A percentile compares a stretch with the other conserved stretches of the same genome.
phyloP scores from a whole-genome alignment of 2,113 vertebrate genomes.

The Corythoichthys haematopterus region DNA sequence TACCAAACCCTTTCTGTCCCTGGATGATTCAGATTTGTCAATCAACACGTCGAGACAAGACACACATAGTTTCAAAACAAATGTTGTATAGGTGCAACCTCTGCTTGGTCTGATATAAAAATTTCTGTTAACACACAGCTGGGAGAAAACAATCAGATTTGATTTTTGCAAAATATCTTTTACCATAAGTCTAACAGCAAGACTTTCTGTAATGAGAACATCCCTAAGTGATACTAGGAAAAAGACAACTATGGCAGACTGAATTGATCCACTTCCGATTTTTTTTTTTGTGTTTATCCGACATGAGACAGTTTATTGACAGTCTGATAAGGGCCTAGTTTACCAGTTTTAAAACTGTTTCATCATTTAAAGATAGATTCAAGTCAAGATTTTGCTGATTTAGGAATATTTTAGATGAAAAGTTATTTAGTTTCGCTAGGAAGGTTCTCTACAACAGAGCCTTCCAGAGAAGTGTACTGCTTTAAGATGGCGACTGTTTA shows the following conservation, averaged over 20 bases:
- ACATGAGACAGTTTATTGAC: no score
- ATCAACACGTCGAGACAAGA: constrained; percentile 26
- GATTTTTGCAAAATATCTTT: constrained; percentile 47
- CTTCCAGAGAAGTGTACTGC: no score
- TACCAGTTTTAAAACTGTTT: no score
- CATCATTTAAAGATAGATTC: no score
- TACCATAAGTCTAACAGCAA: constrained; percentile 38
- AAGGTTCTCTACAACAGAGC: no score
- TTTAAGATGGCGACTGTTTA: no score
- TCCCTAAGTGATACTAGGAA: background rate
- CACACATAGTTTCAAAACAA: constrained; percentile 17
- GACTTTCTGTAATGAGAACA: constrained; percentile 13
- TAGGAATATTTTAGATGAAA: no score
- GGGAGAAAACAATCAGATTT: constrained; percentile 38
- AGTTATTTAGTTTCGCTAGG: no score
- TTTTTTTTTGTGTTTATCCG: no score
- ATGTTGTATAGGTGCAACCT: constrained; percentile 18
- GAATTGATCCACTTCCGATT: no score
- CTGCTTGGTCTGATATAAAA: constrained; percentile 17
- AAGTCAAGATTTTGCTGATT: no score
- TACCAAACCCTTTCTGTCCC: constrained; percentile 12
- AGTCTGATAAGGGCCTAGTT: no score
- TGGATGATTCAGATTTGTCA: constrained; percentile 31
- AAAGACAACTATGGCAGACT: background rate
- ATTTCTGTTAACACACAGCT: constrained; percentile 26